Evolutionary conservation across 2,888 invertebrate species (phyloP).

Genomic region (Drosophila merina): DNA sequence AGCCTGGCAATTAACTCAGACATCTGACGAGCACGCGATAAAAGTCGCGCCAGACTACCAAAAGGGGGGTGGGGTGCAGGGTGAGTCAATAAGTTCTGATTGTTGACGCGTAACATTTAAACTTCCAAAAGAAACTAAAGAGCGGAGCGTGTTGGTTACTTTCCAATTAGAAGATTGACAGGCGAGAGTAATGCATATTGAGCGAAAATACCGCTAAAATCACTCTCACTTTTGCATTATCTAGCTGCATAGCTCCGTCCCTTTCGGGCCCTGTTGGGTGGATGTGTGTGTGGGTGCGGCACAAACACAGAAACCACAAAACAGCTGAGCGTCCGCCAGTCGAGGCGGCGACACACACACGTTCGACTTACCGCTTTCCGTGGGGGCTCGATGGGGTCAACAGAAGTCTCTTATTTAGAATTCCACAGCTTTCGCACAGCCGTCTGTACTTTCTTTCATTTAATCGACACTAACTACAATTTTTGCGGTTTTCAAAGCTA

Average conservation of each 20-base stretch:
- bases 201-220: conserved; percentile 2
- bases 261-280: conserved; percentile 5
- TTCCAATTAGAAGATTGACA: conserved; percentile 10
- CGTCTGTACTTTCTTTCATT: not conserved
- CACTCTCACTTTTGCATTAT: conserved; percentile 25
- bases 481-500: not conserved
- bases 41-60: conserved; percentile 19
- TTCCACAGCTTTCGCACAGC: not conserved
- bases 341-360: not conserved
- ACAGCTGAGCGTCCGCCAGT: conserved; percentile 24
- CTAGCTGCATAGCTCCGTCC: conserved; percentile 10
- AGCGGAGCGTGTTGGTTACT: not conserved
- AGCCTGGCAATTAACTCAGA: conserved; percentile 41
- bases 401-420: not conserved
- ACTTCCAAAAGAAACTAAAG: conserved; percentile 10
- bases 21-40: conserved; percentile 38
- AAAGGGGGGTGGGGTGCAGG: not conserved
- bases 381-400: not conserved
- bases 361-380: not conserved
- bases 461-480: not conserved
- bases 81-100: conserved; percentile 18
- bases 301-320: conserved; percentile 18
- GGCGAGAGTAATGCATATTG: conserved; percentile 2
- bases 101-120: conserved; percentile 35
- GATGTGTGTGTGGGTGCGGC: not conserved